Evolutionary conservation across 2,797 vertebrate genomes (phyloP).

Genomic region (Hozukius guyotensis): DNA sequence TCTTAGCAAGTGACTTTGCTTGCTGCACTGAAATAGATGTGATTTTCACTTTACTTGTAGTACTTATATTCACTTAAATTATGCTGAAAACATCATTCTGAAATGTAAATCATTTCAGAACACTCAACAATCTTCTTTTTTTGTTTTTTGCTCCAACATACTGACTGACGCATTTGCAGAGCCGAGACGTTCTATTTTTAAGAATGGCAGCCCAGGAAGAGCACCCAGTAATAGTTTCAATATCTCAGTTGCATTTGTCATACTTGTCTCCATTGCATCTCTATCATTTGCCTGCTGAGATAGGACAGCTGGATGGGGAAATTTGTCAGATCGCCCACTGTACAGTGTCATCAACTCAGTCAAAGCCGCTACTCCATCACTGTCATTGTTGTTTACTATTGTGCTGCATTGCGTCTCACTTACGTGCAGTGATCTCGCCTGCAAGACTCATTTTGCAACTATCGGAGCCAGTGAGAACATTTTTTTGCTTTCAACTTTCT

Average conservation of each 20-base stretch:
- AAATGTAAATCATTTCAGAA: not conserved
- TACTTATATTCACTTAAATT: not conserved
- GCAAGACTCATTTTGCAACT: not conserved
- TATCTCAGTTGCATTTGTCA: not conserved
- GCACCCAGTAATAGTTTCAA: not conserved
- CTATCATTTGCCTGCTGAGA: constrained; percentile 12
- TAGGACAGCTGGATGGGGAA: constrained; percentile 5
- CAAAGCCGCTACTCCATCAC: constrained; percentile 50
- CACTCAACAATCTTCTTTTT: not conserved
- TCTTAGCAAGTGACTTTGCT: not conserved
- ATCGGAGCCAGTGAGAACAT: not conserved
- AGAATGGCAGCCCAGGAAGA: not conserved
- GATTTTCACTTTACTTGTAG: not conserved
- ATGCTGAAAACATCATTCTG: not conserved
- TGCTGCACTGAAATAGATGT: not conserved
- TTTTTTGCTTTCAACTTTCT: not conserved
- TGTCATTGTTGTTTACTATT: constrained; percentile 54
- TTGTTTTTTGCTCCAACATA: not conserved
- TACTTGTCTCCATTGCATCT: not conserved
- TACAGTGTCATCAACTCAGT: constrained; percentile 51
- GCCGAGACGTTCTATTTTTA: not conserved
- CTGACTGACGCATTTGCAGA: not conserved
- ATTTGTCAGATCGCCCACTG: constrained; percentile 23
- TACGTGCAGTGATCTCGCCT: not conserved
- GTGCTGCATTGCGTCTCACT: constrained; percentile 46